Base-by-base conservation (phyloP, 2,113 vertebrate genomes). In the Hippoglossus stenolepis region DNA sequence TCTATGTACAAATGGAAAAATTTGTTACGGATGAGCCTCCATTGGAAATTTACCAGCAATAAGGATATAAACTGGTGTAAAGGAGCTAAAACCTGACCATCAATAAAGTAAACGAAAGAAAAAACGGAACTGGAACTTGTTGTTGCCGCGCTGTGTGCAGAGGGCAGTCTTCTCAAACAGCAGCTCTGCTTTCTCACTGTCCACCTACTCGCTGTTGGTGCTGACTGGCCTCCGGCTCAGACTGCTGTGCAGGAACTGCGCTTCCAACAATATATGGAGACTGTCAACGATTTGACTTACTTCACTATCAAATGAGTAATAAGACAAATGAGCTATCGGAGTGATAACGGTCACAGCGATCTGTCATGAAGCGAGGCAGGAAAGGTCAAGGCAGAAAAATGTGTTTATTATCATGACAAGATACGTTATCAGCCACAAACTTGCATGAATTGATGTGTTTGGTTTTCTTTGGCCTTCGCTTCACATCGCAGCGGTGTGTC, bases 351-450 rank as follows among this genome's bases (percentile, higher is more conserved):
- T 60, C 75, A 54, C 59, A 79, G 75, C 85, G 79, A 76, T 83
- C 70, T 43, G 77, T 82, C 85, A 72, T 17, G 75, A 80, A 67
- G 67, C 17, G 0, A 64, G 60, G 57, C 75, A 65, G 61, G 53
- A 80, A 89, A 86, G 80, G 88, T 87, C 84, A 69, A 15, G 2
- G 28, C 58, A 20, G 70, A 56, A 60, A 80, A 82, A 83, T 45
- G 79, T 90, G 89, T 90, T 90, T 91, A 85, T 91, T 87, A 82
- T 87, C 77, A 63, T 21, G 67, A 81, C 76, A 61, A 89, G 85
- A 89, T 71, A 79, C 17, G 21, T 24, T 89, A 88, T 87, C 85
- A 59, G 70, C 45, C 23, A 8, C 7, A 65, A 74, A 75, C 69
- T 61, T 54, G 73, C 68, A 12, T 65, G 38, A 76, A 75, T 69